Percentiles rank a stretch among this genome's conserved stretches.
Conservation (phyloP, 2,888 invertebrate genomes). For the Oegoconia quadripuncta region DNA sequence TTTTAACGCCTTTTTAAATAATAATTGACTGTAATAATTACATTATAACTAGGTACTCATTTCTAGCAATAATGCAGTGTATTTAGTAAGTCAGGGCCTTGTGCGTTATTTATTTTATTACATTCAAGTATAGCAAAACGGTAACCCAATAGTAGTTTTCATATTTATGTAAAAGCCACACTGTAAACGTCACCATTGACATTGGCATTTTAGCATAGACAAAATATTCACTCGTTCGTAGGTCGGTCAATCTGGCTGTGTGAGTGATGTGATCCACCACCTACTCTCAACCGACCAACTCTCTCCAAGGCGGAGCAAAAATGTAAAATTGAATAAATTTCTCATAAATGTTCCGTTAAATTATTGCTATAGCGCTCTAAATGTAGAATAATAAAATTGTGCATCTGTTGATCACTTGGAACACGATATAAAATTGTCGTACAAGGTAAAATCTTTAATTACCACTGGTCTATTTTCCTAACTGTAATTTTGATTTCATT, state of each 20-base stretch:
- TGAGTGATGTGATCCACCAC: conserved; percentile 22
- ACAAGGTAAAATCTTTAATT: conserved; percentile 29
- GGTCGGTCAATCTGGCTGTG: conserved; percentile 15
- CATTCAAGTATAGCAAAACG: no score
- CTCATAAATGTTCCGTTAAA: conserved; percentile 30
- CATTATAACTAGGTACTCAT: no score
- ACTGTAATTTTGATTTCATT: conserved; percentile 31
- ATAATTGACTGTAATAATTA: no score
- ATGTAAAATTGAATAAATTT: conserved; percentile 39
- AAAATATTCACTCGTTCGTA: no score
- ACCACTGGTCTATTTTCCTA: conserved; percentile 24
- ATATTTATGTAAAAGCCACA: no score
- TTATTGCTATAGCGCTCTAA: conserved; percentile 37
- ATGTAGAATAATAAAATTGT: conserved; percentile 34
- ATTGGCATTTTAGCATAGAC: no score
- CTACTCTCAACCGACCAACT: conserved; percentile 11
- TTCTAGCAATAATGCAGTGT: no score
- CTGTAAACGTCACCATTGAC: no score
- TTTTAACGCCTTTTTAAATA: no score
- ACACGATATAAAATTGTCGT: conserved; percentile 12
- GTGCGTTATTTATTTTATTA: no score
- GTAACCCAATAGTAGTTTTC: no score
- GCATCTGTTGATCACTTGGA: conserved; percentile 22
- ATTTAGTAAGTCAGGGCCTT: no score
- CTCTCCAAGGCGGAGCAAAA: conserved; percentile 25